Conservation (phyloP, 2,113 vertebrate species). For the Aramus guarauna region DNA sequence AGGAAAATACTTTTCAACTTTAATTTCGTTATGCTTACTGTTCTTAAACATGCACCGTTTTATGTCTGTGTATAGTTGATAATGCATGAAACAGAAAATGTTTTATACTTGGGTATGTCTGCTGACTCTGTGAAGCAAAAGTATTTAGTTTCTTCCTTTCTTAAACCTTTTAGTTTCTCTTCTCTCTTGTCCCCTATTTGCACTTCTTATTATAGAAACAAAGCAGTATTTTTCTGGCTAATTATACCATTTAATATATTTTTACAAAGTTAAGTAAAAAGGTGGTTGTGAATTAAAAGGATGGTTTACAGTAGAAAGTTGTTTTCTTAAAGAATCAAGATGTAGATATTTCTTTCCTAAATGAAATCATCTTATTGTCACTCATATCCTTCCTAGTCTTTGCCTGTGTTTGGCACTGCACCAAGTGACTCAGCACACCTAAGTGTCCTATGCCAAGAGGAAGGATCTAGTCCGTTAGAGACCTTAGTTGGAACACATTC, state of each 20-base stretch:
- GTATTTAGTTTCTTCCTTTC: background rate
- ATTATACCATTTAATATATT: background rate
- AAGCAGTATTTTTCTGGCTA: background rate
- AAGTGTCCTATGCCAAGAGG: background rate
- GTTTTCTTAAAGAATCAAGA: background rate
- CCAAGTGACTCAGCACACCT: constrained; percentile 1
- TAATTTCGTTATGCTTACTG: background rate
- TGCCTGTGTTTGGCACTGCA: background rate
- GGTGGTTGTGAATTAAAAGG: background rate
- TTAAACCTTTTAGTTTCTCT: background rate
- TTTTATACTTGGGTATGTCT: background rate
- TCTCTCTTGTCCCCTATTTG: background rate
- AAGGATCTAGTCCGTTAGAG: background rate
- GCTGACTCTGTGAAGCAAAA: background rate
- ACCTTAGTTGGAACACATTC: fast-evolving
- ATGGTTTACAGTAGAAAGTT: background rate
- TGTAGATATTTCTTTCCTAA: background rate
- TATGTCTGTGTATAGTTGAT: background rate
- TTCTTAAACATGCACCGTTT: background rate
- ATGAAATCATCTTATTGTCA: background rate
- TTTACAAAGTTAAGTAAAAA: background rate
- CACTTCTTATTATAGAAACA: background rate
- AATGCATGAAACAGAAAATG: background rate
- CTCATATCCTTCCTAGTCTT: background rate
- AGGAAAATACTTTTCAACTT: background rate